These are phyloP conservation scores for Entosphenus tridentatus DNA, from an alignment of 2,113 vertebrate genomes.

Conservation along the genomic window DNA sequence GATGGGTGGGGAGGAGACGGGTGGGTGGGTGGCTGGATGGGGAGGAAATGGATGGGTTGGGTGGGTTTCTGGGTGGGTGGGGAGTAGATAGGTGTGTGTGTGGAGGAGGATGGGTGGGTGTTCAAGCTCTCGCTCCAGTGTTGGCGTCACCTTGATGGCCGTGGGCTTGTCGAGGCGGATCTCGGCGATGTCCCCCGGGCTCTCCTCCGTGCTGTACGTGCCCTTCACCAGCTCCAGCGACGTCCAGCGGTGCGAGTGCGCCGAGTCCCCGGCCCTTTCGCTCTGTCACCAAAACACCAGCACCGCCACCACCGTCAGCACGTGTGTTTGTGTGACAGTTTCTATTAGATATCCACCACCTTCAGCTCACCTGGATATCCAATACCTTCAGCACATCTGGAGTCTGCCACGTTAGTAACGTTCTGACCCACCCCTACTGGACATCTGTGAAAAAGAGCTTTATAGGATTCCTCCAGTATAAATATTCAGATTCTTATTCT, in stretches of 20 bases:
- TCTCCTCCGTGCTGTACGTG: slow-evolving; percentile 76
- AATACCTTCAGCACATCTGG: background rate
- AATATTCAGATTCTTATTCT: too few species aligned
- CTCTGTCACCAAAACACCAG: slow-evolving; percentile 25
- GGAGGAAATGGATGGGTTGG: too few species aligned
- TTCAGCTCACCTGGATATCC: background rate
- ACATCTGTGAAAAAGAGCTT: too few species aligned
- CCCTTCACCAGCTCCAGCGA: slow-evolving; percentile 89
- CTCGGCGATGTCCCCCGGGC: slow-evolving; percentile 83
- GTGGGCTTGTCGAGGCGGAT: slow-evolving; percentile 89
- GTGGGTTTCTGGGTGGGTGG: too few species aligned
- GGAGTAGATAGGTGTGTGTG: too few species aligned
- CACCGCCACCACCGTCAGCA: background rate
- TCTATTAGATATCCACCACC: background rate
- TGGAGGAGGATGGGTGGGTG: too few species aligned
- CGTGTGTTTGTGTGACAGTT: background rate
- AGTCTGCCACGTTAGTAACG: too few species aligned
- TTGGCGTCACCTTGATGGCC: slow-evolving; percentile 49
- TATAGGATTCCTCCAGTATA: too few species aligned
- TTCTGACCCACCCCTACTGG: too few species aligned
- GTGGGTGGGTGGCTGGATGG: too few species aligned
- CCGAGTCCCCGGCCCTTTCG: slow-evolving; percentile 69
- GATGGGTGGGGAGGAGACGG: too few species aligned
- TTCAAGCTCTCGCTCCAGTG: slow-evolving; percentile 10
- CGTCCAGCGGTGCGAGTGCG: slow-evolving; percentile 91